These are phyloP conservation scores for Thryonomys swinderianus DNA, from an alignment of 2,113 vertebrate species.

Conservation along the genomic window DNA sequence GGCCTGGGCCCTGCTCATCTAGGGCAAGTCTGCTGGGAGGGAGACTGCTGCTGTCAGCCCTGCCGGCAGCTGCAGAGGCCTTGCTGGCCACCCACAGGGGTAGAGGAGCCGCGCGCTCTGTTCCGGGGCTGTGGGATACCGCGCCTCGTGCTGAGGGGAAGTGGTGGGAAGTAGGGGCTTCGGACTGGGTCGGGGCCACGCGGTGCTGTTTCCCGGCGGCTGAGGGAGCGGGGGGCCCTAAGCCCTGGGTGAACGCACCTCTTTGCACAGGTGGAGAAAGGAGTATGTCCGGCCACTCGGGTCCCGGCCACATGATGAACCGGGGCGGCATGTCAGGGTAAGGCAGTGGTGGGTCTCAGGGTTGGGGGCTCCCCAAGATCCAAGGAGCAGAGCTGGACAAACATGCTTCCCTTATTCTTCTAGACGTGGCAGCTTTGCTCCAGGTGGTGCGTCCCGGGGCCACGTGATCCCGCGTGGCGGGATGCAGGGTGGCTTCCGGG, in stretches of 20 bases:
- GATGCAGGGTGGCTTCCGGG: constrained; percentile 93
- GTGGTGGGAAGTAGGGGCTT: too few relatives aligned
- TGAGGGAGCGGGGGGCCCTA: too few relatives aligned
- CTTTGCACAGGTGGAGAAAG: constrained; percentile 89
- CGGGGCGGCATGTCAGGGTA: constrained; percentile 93
- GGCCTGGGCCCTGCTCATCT: neutral
- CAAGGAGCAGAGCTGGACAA: neutral
- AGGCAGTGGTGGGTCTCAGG: neutral
- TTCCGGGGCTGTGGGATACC: neutral
- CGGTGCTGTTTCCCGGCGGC: too few relatives aligned
- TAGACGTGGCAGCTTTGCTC: constrained; percentile 93
- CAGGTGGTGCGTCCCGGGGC: constrained; percentile 91
- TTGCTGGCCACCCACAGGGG: neutral
- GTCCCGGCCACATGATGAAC: constrained; percentile 92
- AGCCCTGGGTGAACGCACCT: neutral
- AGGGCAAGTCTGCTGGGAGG: neutral
- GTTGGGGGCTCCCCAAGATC: neutral
- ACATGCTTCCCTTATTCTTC: neutral
- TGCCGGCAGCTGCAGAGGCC: neutral
- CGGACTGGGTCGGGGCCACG: too few relatives aligned
- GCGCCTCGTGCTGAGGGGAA: neutral
- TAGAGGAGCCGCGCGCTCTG: too few relatives aligned
- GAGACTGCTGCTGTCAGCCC: neutral
- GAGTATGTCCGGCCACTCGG: constrained; percentile 85
- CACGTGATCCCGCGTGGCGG: constrained; percentile 91